These are phyloP conservation scores for Rotaria macrura DNA, from an alignment of 2,888 invertebrate species.

Conservation along the genomic window DNA sequence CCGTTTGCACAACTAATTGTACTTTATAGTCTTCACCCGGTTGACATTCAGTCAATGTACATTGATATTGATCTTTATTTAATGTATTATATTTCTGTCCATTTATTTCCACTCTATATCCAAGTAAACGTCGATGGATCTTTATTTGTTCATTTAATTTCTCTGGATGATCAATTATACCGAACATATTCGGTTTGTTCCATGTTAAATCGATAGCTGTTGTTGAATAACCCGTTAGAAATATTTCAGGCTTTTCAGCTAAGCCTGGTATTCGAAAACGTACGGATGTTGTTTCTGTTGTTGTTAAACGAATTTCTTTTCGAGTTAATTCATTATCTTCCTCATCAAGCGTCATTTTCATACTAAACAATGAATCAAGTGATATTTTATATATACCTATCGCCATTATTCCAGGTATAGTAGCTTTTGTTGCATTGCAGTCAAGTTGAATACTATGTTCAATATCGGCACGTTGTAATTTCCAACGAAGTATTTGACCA, in stretches of 20 bases:
- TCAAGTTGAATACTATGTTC: background rate
- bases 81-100: constrained; percentile 46
- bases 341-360: constrained; percentile 40
- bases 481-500: constrained; percentile 47
- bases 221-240: constrained; percentile 43
- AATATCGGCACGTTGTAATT: background rate
- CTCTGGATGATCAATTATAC: constrained; percentile 42
- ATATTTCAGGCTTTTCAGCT: constrained; percentile 43
- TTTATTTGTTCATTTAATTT: constrained; percentile 34
- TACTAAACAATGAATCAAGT: constrained; percentile 48
- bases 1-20: constrained; percentile 46
- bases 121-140: constrained; percentile 42
- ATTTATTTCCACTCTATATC: constrained; percentile 47
- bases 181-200: constrained; percentile 47
- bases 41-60: constrained; percentile 48
- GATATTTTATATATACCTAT: constrained; percentile 46
- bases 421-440: background rate
- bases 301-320: constrained; percentile 44
- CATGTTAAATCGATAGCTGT: constrained; percentile 46
- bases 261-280: constrained; percentile 46
- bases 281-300: constrained; percentile 44
- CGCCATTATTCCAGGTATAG: constrained; percentile 18
- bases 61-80: constrained; percentile 44
- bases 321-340: constrained; percentile 40
- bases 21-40: constrained; percentile 46